phyloP scores from a whole-genome alignment of 2,888 invertebrate species.

The Hydriomena furcata region DNA sequence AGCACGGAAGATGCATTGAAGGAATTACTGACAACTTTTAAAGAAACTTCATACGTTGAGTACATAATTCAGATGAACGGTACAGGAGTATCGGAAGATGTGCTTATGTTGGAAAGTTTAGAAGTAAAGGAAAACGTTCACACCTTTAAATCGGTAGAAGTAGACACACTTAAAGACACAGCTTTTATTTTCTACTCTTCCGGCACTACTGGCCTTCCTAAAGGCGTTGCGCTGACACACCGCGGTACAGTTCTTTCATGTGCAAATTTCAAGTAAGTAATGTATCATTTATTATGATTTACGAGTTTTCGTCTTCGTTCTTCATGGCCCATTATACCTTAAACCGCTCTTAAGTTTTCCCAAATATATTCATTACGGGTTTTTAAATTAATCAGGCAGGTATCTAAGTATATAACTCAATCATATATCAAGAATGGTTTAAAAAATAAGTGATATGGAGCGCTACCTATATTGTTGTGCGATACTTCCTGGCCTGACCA shows the following conservation, averaged over 20 bases:
- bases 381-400: too few species aligned
- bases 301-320: too few species aligned
- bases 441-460: too few species aligned
- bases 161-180: slow-evolving; percentile 35
- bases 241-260: slow-evolving; percentile 53
- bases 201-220: slow-evolving; percentile 90
- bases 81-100: slow-evolving; percentile 24
- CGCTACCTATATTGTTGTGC: too few species aligned
- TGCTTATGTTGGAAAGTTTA: slow-evolving; percentile 26
- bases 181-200: slow-evolving; percentile 79
- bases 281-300: too few species aligned
- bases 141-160: slow-evolving; percentile 34
- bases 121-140: slow-evolving; percentile 27
- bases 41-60: slow-evolving; percentile 42
- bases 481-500: too few species aligned
- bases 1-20: slow-evolving; percentile 67
- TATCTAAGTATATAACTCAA: too few species aligned
- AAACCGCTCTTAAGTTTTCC: too few species aligned
- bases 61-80: slow-evolving; percentile 72
- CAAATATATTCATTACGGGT: too few species aligned
- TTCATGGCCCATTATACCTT: too few species aligned
- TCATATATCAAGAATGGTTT: too few species aligned
- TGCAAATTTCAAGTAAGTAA: slow-evolving; percentile 29
- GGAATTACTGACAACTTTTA: slow-evolving; percentile 34
- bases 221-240: slow-evolving; percentile 88